Evolutionary conservation across 2,888 invertebrate genomes (phyloP), one percentile per base, ranked within the genome.

Genomic region (Spilarctia lutea): DNA sequence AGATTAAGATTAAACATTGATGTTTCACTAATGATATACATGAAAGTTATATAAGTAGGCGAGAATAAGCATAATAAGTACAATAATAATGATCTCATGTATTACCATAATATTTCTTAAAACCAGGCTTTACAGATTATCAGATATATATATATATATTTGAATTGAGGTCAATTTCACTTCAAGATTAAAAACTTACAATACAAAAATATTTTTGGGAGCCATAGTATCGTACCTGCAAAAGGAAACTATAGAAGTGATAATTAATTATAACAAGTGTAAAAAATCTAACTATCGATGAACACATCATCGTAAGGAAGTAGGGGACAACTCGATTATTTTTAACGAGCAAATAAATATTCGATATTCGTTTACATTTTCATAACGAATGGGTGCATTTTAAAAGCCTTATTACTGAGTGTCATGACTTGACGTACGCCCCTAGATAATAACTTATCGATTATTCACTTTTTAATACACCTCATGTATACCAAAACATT

Each of bases 341-440:
- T 90, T 90, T 87, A 89, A 88, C 85, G 88, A 85, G 76, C 85
- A 87, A 88, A 91, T 90, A 91, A 90, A 91, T 88, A 89, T 89
- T 87, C 88, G 87, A 81, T 63, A 79, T 87, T 87, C 88, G 89
- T 90, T 90, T 89, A 88, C 89, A 89, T 91, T 89, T 86, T 84
- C 87, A 89, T 90, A 89, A 90, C 88, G 87, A 87, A 91, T 90
- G 88, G 88, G 79, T 83, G 92, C 89, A 92, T 92, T 91, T 93
- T 89, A 92, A 93, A 90, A 90, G 91, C 85, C 91, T 91, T 90
- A 93, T 92, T 93, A 92, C 89, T 79, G 86, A 78, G 79, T 89
- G 91, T 88, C 90, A 87, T 79, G 77, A 77, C 78, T 83, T 87
- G 90, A 90, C 89, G 85, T 87, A 91, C 74, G 80, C 84, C 76